phyloP scores from a whole-genome alignment of 2,797 vertebrate genomes.

The Limosa lapponica region DNA sequence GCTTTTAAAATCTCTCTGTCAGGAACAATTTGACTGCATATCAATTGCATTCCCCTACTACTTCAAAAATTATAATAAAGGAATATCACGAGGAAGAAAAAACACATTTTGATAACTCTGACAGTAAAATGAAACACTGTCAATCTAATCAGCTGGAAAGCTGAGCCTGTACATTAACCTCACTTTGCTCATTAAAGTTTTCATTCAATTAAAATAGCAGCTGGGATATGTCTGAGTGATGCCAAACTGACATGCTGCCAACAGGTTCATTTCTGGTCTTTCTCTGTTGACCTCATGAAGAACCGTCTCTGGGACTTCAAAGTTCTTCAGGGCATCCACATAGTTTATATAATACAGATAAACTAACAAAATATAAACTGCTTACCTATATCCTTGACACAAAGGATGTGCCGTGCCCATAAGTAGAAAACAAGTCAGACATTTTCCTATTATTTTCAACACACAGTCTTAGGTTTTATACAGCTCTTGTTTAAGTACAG shows the following conservation, averaged over 20 bases:
- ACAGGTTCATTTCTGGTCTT: neutral
- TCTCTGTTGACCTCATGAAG: neutral
- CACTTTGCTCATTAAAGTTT: conserved; percentile 6
- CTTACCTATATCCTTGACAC: neutral
- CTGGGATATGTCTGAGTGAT: neutral
- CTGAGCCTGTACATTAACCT: neutral
- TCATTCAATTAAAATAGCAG: neutral
- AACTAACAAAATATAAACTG: neutral
- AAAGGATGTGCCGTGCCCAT: neutral
- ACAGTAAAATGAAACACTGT: conserved; percentile 19
- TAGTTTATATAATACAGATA: neutral
- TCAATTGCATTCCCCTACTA: conserved; percentile 73
- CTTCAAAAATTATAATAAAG: conserved; percentile 36
- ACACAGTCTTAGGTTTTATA: neutral
- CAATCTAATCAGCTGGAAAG: neutral
- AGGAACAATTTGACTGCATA: conserved; percentile 75
- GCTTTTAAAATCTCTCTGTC: conserved; percentile 81
- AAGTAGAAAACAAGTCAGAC: neutral
- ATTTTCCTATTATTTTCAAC: neutral
- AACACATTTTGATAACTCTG: conserved; percentile 1
- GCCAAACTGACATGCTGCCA: neutral
- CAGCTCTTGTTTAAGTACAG: neutral
- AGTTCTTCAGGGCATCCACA: neutral
- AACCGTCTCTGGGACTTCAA: neutral
- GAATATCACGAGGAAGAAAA: neutral